These are phyloP conservation scores for Pseudococcus longispinus DNA, from an alignment of 2,888 invertebrate species.

Conservation along the genomic window DNA sequence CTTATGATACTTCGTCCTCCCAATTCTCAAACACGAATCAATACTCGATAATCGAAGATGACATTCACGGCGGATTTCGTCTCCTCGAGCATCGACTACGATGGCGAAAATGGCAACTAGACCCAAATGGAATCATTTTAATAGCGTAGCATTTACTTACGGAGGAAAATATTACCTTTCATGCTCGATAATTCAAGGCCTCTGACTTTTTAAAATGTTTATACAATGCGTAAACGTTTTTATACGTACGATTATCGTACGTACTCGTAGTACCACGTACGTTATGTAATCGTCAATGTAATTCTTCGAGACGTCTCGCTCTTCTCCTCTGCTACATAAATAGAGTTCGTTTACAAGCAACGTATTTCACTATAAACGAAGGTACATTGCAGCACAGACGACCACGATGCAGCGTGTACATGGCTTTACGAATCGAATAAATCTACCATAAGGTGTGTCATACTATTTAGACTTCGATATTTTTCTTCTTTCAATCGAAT, in stretches of 20 bases:
- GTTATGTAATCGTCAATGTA: slow-evolving; percentile 40
- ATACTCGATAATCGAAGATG: slow-evolving; percentile 6
- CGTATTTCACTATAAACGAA: neutral
- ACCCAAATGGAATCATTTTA: neutral
- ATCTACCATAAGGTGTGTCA: neutral
- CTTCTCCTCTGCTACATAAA: neutral
- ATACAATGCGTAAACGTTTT: slow-evolving; percentile 46
- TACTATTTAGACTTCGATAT: neutral
- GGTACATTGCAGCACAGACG: neutral
- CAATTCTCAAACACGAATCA: neutral
- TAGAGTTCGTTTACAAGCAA: no score
- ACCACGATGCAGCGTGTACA: neutral
- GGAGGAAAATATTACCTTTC: slow-evolving; percentile 26
- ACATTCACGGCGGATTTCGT: neutral
- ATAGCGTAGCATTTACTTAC: neutral
- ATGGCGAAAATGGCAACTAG: neutral
- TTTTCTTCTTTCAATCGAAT: neutral
- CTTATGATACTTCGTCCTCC: neutral
- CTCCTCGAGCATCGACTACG: neutral
- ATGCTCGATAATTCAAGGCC: slow-evolving; percentile 36
- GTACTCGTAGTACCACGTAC: neutral
- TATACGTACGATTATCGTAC: neutral
- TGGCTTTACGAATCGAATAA: no score
- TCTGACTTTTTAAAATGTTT: slow-evolving; percentile 41
- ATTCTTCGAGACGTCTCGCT: slow-evolving; percentile 18